Evolutionary conservation across 2,113 vertebrate genomes (phyloP).

Genomic region (Oncorhynchus gorbuscha): DNA sequence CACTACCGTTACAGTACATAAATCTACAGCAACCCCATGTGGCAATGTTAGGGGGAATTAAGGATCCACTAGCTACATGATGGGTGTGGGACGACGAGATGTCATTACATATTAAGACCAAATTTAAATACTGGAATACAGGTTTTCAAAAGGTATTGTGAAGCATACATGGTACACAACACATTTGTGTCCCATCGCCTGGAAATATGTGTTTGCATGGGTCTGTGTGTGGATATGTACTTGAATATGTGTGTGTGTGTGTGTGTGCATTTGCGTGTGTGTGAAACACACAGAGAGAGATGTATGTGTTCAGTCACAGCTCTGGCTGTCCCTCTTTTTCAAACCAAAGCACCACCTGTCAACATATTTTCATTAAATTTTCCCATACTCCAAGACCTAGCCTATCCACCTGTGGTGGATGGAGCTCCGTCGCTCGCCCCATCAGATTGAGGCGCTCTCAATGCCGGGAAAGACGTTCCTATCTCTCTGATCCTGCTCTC

Average conservation of each 20-base stretch:
- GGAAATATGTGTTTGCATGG: neutral
- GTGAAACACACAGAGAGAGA: slow-evolving; percentile 46
- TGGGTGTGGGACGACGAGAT: slow-evolving; percentile 50
- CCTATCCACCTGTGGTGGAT: slow-evolving; percentile 63
- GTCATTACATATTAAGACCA: neutral
- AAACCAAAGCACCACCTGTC: slow-evolving; percentile 71
- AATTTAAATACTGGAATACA: neutral
- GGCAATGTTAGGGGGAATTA: neutral
- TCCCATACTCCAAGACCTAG: slow-evolving; percentile 47
- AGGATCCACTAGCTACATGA: neutral
- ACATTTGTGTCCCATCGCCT: neutral
- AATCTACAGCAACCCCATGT: slow-evolving; percentile 16
- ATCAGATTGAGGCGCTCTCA: slow-evolving; percentile 70
- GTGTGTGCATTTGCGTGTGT: neutral
- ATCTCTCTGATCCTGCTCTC: slow-evolving; percentile 60
- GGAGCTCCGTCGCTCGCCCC: slow-evolving; percentile 63
- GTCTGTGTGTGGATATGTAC: neutral
- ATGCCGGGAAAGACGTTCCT: slow-evolving; percentile 61
- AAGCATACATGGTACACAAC: neutral
- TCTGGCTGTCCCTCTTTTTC: slow-evolving; percentile 71
- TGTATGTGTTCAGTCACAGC: slow-evolving; percentile 67
- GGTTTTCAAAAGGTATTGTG: too few species aligned
- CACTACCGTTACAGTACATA: slow-evolving; percentile 23
- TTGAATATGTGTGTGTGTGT: neutral
- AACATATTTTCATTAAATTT: slow-evolving; percentile 72